Evolutionary conservation across 1,140 invertebrate genomes (phyloP), one percentile per base, ranked within the genome.

Genomic region (Campodea augens): DNA sequence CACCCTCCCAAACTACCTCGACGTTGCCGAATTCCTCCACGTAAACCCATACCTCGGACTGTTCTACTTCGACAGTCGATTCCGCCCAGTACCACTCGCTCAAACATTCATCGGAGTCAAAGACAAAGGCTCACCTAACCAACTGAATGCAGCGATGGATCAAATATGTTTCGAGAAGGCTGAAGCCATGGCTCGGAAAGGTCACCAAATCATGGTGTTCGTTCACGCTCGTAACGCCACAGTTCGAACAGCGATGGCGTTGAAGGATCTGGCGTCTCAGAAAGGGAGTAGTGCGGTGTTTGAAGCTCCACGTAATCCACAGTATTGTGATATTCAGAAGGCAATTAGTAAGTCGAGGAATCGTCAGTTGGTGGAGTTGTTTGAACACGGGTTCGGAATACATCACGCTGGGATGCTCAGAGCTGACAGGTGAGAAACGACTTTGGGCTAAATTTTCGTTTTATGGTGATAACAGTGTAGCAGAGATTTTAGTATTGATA

Each of bases 151-250:
- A 49, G 77, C 85, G 55, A 95, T 98, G 83, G 91, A 98, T 62
- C 69, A 76, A 40, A 74, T 91, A 51, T 95, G 90, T 60, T 98
- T 95, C 63, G 81, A 96, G 19, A 90, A 97, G 70, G 83, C 90
- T 4, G 52, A 78, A 0, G 74, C 86, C 12, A 83, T 89, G 70
- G 77, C 97, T 1, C 72, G 75, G 52, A 75, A 84, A 54, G 89
- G 86, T 0, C 81, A 97, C 61, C 93, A 98, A 68, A 90, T 96
- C 0, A 96, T 99, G 88, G 87, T 99, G 0, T 99, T 99, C 66
- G 96, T 99, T 0, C 95, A 98, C 64, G 88, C 93, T 0, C 68
- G 96, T 32, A 98, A 97, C 69, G 87, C 89, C 5, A 99, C 95
- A 0, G 74, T 84, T 15, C 70, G 80, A 49, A 91, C 86, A 1